Base-by-base conservation (phyloP, 2,888 invertebrate genomes). In the Conchocele bisecta region DNA sequence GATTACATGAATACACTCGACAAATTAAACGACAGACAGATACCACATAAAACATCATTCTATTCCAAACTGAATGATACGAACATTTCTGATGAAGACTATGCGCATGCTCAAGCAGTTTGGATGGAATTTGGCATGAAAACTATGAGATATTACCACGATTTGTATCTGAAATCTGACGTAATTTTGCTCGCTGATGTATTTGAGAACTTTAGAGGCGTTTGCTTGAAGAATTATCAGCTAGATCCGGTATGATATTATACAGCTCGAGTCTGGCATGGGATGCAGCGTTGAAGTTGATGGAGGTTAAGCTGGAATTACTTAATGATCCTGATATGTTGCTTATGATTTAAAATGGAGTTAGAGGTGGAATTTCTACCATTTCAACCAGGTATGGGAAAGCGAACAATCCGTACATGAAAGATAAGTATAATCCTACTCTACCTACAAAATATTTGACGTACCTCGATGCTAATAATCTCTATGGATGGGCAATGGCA, bases 131-230 rank as follows among this genome's bases (percentile, higher is more conserved):
- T n/a, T n/a, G n/a, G n/a, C n/a, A n/a, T n/a, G n/a, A n/a, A n/a
- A n/a, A n/a, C n/a, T n/a, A n/a, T n/a, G n/a, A n/a, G n/a, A n/a
- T n/a, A n/a, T n/a, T n/a, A n/a, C n/a, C n/a, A n/a, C n/a, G n/a
- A n/a, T n/a, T n/a, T n/a, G n/a, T n/a, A n/a, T n/a, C n/a, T n/a
- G n/a, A n/a, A n/a, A n/a, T n/a, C 81, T 37, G 87, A 88, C 73
- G 80, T 85, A 5, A 69, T 86, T 22, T 68, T 86, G 22, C 71
- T 87, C 41, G 83, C 84, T 20, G 85, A 89, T 80, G 77, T 63
- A 20, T 89, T 85, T 64, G 85, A 61, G 42, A 86, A 83, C 13
- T 61, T 66, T 64, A 24, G 84, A 28, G 24, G 57, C 24, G n/a
- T 35, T 20, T 24, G 59, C 44, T 13, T 65, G 13, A 31, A 76